Conservation (phyloP, 2,888 invertebrate genomes). For the Argyresthia albistria region DNA sequence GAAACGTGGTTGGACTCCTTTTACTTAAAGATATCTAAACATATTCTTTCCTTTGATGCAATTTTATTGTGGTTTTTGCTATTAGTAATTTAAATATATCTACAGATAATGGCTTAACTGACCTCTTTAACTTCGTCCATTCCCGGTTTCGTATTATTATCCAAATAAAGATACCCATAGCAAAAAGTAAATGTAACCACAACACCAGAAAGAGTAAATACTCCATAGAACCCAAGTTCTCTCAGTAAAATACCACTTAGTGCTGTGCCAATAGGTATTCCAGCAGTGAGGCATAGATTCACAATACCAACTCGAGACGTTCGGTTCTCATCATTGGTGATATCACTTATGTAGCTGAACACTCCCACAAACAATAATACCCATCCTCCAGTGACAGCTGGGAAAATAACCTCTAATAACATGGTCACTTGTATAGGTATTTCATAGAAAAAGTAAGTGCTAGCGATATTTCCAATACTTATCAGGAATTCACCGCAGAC, state of each 20-base stretch:
- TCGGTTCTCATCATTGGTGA: slow-evolving; percentile 64
- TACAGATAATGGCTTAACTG: slow-evolving; percentile 5
- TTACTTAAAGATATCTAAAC: too few species aligned
- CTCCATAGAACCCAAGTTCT: slow-evolving; percentile 50
- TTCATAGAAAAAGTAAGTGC: slow-evolving; percentile 66
- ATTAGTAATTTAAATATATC: too few species aligned
- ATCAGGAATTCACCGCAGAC: slow-evolving; percentile 65
- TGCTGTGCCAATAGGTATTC: slow-evolving; percentile 69
- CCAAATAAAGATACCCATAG: slow-evolving; percentile 42
- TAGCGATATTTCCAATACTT: slow-evolving; percentile 56
- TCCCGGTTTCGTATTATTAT: slow-evolving; percentile 40
- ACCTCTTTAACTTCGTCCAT: slow-evolving; percentile 31
- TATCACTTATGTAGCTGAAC: slow-evolving; percentile 75
- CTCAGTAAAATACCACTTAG: slow-evolving; percentile 64
- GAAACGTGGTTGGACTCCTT: too few species aligned
- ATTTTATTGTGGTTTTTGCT: too few species aligned
- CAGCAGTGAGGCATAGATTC: slow-evolving; percentile 72
- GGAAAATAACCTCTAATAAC: slow-evolving; percentile 65
- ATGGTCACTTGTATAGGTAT: slow-evolving; percentile 67
- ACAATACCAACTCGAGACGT: slow-evolving; percentile 74
- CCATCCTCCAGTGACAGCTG: slow-evolving; percentile 68
- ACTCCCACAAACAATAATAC: slow-evolving; percentile 70
- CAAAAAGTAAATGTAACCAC: slow-evolving; percentile 50
- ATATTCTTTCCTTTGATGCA: too few species aligned
- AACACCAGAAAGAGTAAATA: slow-evolving; percentile 39